phyloP scores from a whole-genome alignment of 2,797 vertebrate species.

The Epinephelus coioides region DNA sequence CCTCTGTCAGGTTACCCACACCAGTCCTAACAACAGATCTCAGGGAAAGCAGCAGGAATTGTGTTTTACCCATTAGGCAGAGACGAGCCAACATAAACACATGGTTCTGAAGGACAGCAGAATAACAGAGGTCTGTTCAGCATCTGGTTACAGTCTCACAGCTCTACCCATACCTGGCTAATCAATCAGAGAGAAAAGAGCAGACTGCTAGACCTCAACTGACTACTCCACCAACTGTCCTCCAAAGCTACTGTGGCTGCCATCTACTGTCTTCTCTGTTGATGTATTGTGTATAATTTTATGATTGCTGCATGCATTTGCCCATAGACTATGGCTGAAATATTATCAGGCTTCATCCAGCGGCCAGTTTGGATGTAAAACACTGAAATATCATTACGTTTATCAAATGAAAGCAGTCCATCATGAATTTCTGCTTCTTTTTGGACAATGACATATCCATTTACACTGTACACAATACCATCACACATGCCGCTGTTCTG shows the following conservation, averaged over 20 bases:
- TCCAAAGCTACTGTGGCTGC: conserved; percentile 6
- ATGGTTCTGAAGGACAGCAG: conserved; percentile 73
- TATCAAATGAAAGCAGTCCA: too few species aligned
- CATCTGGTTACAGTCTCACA: conserved; percentile 75
- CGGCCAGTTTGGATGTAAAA: too few species aligned
- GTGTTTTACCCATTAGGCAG: conserved; percentile 81
- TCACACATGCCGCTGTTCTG: too few species aligned
- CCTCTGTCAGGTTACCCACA: conserved; percentile 13
- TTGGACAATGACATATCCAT: too few species aligned
- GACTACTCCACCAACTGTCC: background rate
- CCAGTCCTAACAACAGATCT: conserved; percentile 33
- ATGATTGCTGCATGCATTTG: background rate
- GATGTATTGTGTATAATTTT: conserved; percentile 6
- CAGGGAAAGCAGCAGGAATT: conserved; percentile 57
- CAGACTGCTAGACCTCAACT: conserved; percentile 28
- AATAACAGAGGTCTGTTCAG: conserved; percentile 73
- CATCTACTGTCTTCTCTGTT: background rate
- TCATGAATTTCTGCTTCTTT: too few species aligned
- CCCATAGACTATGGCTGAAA: background rate
- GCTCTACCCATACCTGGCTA: conserved; percentile 75
- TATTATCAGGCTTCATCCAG: background rate
- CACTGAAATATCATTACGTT: background rate
- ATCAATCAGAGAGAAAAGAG: conserved; percentile 68
- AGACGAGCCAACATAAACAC: conserved; percentile 78
- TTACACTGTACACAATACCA: too few species aligned